These are phyloP conservation scores for Rutpela maculata DNA, from an alignment of 2,888 invertebrate genomes.

Conservation along the genomic window DNA sequence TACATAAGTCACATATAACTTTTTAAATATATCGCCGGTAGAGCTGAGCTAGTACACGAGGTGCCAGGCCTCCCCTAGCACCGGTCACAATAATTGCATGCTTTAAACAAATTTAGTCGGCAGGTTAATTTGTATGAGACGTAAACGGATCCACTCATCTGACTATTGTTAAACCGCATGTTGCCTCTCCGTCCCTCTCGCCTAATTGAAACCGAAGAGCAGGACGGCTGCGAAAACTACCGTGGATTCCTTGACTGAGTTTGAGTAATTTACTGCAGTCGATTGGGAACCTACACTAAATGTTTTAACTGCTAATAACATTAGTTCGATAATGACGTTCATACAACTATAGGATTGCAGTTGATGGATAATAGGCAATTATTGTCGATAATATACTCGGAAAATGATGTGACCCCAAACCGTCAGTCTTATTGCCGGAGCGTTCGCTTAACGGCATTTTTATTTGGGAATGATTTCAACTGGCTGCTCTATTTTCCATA, in stretches of 20 bases:
- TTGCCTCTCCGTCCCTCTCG: slow-evolving; percentile 52
- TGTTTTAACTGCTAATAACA: slow-evolving; percentile 55
- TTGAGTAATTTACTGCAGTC: slow-evolving; percentile 57
- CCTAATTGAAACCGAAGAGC: slow-evolving; percentile 10
- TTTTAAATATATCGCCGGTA: slow-evolving; percentile 64
- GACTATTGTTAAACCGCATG: slow-evolving; percentile 63
- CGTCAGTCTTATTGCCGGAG: not conserved
- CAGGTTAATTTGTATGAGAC: slow-evolving; percentile 73
- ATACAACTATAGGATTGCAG: slow-evolving; percentile 40
- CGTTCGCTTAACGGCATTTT: not conserved
- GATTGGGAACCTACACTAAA: slow-evolving; percentile 55
- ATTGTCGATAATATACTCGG: slow-evolving; percentile 26
- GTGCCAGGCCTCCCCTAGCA: slow-evolving; percentile 72
- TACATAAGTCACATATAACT: slow-evolving; percentile 69
- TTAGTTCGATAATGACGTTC: slow-evolving; percentile 47
- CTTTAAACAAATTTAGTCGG: slow-evolving; percentile 73
- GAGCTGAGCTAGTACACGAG: slow-evolving; percentile 41
- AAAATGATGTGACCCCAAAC: slow-evolving; percentile 37
- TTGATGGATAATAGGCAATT: slow-evolving; percentile 30
- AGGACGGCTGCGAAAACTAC: slow-evolving; percentile 38
- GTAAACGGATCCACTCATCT: slow-evolving; percentile 69
- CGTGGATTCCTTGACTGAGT: slow-evolving; percentile 47
- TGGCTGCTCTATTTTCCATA: slow-evolving; percentile 11
- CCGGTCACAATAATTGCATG: slow-evolving; percentile 73
- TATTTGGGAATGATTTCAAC: not conserved